Percentiles rank a stretch among this genome's conserved stretches.
Evolutionary conservation across 2,113 vertebrate species (phyloP).

Genomic region (Gorsachius goisagi): DNA sequence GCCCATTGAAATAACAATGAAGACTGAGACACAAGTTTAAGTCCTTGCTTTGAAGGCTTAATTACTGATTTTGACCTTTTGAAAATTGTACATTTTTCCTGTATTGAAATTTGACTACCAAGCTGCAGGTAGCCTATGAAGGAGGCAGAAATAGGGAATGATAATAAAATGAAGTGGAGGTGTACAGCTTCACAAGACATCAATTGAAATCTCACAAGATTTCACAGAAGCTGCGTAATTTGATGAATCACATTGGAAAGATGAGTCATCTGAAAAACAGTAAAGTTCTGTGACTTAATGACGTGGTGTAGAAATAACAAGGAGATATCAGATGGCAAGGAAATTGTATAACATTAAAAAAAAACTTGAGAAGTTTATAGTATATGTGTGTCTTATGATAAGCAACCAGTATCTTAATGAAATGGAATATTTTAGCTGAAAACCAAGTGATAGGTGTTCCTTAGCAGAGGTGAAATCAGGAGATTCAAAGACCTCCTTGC

Average conservation of each 20-base stretch:
- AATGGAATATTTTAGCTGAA: neutral
- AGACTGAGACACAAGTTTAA: neutral
- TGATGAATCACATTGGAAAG: conserved; percentile 49
- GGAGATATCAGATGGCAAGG: neutral
- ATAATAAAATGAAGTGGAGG: neutral
- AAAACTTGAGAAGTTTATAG: neutral
- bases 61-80: neutral
- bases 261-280: conserved; percentile 48
- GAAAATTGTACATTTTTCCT: neutral
- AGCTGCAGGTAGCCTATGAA: neutral
- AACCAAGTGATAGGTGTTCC: neutral
- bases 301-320: neutral
- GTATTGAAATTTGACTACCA: neutral
- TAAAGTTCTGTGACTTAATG: conserved; percentile 30
- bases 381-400: neutral
- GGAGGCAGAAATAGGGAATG: neutral
- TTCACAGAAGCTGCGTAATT: neutral
- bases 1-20: neutral
- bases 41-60: neutral
- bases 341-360: neutral
- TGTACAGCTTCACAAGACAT: conserved; percentile 7
- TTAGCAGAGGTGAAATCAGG: neutral
- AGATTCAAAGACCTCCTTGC: neutral
- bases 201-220: neutral
- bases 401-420: neutral